Percentiles rank a stretch among this genome's conserved stretches.
These are phyloP conservation scores for Ceryle rudis DNA, from an alignment of 2,797 vertebrate genomes.

Conservation along the genomic window DNA sequence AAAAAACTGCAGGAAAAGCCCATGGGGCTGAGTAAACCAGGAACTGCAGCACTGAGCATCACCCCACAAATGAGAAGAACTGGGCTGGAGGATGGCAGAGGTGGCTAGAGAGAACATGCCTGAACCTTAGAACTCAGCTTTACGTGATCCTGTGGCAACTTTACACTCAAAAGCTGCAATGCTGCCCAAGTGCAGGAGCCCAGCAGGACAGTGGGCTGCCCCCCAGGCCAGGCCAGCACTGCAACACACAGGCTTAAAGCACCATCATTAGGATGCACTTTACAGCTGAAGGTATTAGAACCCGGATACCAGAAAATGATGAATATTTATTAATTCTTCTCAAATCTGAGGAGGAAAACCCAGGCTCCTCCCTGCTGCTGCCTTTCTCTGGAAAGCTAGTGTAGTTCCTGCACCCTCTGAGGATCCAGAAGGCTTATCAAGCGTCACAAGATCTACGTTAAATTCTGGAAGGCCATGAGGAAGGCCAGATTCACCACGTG, in stretches of 20 bases:
- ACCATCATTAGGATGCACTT: neutral
- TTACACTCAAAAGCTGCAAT: neutral
- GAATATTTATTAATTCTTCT: neutral
- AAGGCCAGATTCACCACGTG: neutral
- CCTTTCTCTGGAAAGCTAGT: neutral
- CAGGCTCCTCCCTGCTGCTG: neutral
- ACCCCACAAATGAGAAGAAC: neutral
- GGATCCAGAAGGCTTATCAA: neutral
- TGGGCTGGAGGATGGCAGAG: neutral
- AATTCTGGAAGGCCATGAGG: neutral
- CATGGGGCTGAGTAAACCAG: neutral
- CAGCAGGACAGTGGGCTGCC: neutral
- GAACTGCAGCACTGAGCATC: neutral
- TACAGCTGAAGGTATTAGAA: neutral
- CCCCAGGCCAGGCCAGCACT: neutral
- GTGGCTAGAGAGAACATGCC: neutral
- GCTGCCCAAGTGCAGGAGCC: neutral
- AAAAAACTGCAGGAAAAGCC: neutral
- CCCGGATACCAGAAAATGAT: neutral
- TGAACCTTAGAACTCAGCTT: neutral
- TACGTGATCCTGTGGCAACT: neutral
- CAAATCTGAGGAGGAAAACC: neutral
- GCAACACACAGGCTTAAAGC: neutral
- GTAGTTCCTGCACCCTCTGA: neutral
- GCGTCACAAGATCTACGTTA: neutral